A percentile compares a stretch with the other conserved stretches of the same genome.
These are phyloP conservation scores for Cylloceria caligata DNA, from an alignment of 2,888 invertebrate genomes.

Conservation along the genomic window DNA sequence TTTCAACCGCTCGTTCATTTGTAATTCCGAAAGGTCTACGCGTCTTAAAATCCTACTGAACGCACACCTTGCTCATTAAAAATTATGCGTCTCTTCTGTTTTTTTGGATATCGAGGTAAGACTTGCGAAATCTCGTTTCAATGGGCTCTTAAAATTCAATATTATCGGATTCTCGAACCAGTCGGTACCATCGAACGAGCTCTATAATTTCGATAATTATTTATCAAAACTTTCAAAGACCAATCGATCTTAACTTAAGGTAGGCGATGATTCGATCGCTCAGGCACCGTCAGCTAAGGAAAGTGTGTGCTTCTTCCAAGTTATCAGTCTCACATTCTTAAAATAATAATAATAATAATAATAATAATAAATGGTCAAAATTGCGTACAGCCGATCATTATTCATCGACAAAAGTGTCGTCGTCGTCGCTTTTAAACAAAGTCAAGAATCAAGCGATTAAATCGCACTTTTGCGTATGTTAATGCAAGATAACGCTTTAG, in stretches of 20 bases:
- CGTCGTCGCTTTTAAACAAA: not conserved
- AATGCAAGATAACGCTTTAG: not conserved
- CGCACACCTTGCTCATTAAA: not conserved
- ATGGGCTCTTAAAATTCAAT: not conserved
- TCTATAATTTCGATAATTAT: not conserved
- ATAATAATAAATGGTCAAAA: not conserved
- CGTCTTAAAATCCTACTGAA: not conserved
- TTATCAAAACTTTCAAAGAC: not conserved
- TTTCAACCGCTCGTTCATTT: not conserved
- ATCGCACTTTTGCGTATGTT: not conserved
- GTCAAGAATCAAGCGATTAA: not conserved
- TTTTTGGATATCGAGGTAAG: not conserved
- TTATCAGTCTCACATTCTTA: slow-evolving; percentile 53
- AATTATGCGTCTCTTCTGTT: not conserved
- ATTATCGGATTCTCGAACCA: not conserved
- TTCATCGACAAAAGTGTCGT: not conserved
- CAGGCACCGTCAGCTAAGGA: not conserved
- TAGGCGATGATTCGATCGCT: not conserved
- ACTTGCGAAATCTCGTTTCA: not conserved
- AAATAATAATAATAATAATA: not conserved
- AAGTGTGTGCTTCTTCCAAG: not conserved
- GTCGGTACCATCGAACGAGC: not conserved
- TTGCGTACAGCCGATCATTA: not conserved
- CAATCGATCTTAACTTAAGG: not conserved
- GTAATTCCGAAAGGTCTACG: not conserved